Evolutionary conservation across 2,113 vertebrate species (phyloP).

Genomic region (Capra hircus): DNA sequence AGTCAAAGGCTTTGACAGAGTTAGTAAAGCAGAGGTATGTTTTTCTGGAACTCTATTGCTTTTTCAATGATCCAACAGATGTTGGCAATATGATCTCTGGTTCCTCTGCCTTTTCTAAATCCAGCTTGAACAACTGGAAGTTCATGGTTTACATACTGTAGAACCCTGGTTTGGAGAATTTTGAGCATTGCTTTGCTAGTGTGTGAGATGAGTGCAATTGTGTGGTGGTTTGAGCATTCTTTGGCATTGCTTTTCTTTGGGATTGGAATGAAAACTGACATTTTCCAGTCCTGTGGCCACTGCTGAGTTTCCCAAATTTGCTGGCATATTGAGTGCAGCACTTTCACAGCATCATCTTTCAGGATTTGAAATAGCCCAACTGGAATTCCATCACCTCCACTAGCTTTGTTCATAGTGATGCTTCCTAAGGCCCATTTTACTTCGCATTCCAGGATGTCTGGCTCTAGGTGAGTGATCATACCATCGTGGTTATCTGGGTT

Average conservation of each 20-base stretch:
- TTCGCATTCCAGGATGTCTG: not conserved
- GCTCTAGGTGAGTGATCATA: not conserved
- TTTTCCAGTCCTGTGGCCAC: not conserved
- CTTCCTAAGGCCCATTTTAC: not conserved
- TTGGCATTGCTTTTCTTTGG: not conserved
- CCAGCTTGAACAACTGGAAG: not conserved
- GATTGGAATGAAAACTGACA: not conserved
- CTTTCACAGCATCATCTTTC: not conserved
- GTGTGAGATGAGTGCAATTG: not conserved
- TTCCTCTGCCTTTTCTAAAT: not conserved
- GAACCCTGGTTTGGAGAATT: not conserved
- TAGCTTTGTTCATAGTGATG: not conserved
- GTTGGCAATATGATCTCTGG: not conserved
- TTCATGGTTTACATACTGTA: not conserved
- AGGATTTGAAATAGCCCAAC: not conserved
- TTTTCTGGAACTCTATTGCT: not conserved
- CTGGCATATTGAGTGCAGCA: not conserved
- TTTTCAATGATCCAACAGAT: fast-evolving
- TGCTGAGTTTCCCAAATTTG: not conserved
- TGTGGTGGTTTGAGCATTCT: not conserved
- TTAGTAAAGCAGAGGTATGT: not conserved
- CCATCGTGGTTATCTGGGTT: not conserved
- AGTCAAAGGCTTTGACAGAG: not conserved
- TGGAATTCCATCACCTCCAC: not conserved
- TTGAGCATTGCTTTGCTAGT: not conserved